phyloP scores from a whole-genome alignment of 2,888 invertebrate species.

The Sarcophaga caerulescens region DNA sequence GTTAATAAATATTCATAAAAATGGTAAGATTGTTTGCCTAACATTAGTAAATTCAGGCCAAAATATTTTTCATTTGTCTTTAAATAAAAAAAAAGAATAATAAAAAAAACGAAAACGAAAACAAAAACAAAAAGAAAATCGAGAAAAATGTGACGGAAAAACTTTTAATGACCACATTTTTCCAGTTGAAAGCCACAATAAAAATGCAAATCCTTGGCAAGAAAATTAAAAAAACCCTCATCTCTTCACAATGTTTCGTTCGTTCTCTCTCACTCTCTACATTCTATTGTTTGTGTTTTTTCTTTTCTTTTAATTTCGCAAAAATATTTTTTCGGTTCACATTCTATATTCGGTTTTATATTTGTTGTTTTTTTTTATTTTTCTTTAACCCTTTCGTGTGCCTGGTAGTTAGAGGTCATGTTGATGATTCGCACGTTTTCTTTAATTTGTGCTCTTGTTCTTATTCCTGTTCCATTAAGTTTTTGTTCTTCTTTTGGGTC shows the following conservation, averaged over 20 bases:
- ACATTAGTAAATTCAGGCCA: constrained; percentile 24
- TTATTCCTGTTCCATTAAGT: neutral
- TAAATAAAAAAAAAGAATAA: neutral
- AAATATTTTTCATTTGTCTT: constrained; percentile 17
- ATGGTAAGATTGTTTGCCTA: neutral
- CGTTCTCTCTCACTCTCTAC: constrained; percentile 1
- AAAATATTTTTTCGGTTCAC: neutral
- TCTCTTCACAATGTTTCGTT: neutral
- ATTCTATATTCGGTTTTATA: neutral
- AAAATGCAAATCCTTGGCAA: constrained; percentile 52
- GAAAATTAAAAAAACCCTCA: constrained; percentile 42
- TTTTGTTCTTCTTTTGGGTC: neutral
- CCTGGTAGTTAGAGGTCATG: too few species aligned
- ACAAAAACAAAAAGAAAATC: neutral
- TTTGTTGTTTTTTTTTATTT: neutral
- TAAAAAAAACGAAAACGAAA: neutral
- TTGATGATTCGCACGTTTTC: neutral
- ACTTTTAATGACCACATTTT: constrained; percentile 51
- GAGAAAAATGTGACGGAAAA: neutral
- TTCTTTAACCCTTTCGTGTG: constrained; percentile 18
- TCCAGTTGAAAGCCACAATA: constrained; percentile 46
- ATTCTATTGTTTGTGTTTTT: neutral
- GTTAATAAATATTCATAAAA: constrained; percentile 30
- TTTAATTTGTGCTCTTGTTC: neutral
- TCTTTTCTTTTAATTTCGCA: neutral